A percentile compares a stretch with the other conserved stretches of the same genome.
phyloP scores from a whole-genome alignment of 2,888 invertebrate genomes.

The Idaea dimidiata region DNA sequence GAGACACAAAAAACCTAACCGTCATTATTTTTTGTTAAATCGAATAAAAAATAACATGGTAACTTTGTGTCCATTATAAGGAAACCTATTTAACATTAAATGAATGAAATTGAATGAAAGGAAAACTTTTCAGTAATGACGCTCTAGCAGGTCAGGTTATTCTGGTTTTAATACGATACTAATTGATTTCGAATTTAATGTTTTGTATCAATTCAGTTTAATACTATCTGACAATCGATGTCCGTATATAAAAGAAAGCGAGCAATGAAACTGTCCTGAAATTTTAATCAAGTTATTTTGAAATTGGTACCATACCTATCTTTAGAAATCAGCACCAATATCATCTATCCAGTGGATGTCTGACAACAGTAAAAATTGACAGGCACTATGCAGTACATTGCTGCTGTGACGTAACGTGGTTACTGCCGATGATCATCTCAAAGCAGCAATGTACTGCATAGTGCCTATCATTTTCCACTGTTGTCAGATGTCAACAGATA shows the following conservation, averaged over 20 bases:
- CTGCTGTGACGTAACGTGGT: no score
- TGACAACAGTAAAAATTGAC: no score
- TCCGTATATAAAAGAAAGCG: background rate
- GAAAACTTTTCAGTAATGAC: background rate
- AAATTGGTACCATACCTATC: no score
- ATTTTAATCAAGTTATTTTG: no score
- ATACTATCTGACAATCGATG: background rate
- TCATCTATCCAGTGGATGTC: no score
- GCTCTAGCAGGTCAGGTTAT: background rate
- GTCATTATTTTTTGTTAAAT: conserved; percentile 1
- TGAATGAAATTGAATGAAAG: background rate
- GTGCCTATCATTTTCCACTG: no score
- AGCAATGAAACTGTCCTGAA: background rate
- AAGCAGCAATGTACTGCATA: no score
- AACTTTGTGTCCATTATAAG: background rate
- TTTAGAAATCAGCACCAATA: no score
- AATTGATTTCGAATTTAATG: conserved; percentile 25
- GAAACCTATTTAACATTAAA: background rate
- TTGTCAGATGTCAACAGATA: no score
- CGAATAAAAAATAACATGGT: background rate
- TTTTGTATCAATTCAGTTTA: conserved; percentile 14
- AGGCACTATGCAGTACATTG: no score
- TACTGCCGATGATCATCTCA: no score
- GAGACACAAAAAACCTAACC: background rate
- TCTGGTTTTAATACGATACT: conserved; percentile 5